Evolutionary conservation across 37 sponge, comb jelly and placozoan genomes (phyloP), one percentile per base, ranked within the genome.

Genomic region (Halichondria panicea): DNA sequence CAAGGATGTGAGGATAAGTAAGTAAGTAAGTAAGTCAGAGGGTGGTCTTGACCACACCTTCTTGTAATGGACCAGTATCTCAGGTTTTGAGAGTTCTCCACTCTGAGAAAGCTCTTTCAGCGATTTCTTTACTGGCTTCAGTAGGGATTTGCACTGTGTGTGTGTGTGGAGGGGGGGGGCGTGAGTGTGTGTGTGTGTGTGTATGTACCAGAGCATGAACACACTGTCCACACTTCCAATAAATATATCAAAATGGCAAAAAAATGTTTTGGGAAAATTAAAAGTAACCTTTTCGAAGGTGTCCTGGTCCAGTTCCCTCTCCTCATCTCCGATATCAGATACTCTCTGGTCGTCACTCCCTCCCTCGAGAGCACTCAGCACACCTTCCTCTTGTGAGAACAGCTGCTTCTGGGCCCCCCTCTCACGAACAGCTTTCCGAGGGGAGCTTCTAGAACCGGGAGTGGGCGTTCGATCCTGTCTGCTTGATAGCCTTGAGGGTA

Each of bases 91-190:
- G 13, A 60, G 33, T 25, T 67, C 84, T 6, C 78, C 85, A 15
- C 82, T 84, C 38, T 76, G 77, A 28, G 74, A 62, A 6, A 96
- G 67, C 2, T 63, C 68, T 25, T 57, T 55, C 58, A 96, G 55
- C 7, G 74, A 72, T 37, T 84, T 86, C 78, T 89, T 83, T 18
- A 93, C 93, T 21, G 97, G 97, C 55, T 86, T 61, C 76, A 96
- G 59, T 68, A 89, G 28, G 11, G 81, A 72, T 73, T 64, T 74
- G 44, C 62, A 61, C 63, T 70, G 33, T 13, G 32, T 54, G 6
- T n/a, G n/a, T n/a, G n/a, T n/a, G n/a, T n/a, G n/a, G n/a, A n/a
- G n/a, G n/a, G n/a, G n/a, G n/a, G n/a, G n/a, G n/a, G n/a, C n/a
- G n/a, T n/a, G n/a, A n/a, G n/a, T n/a, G n/a, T n/a, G n/a, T n/a